Evolutionary conservation across 2,797 vertebrate genomes (phyloP).

Genomic region (Helicolenus hilgendorfi): DNA sequence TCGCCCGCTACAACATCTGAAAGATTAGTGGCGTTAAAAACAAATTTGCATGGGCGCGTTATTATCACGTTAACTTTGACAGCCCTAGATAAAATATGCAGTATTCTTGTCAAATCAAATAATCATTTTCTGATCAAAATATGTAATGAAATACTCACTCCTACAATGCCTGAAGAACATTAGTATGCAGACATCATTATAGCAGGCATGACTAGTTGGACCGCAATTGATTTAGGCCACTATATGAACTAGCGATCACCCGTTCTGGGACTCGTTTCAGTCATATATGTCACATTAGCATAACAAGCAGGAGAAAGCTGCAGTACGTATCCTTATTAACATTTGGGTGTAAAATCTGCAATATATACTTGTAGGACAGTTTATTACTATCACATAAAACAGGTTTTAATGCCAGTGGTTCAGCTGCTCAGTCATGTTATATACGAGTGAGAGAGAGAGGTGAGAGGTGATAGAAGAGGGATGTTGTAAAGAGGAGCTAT

Average conservation of each 20-base stretch:
- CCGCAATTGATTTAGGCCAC: constrained; percentile 30
- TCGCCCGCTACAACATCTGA: fast-evolving
- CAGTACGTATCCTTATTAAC: constrained; percentile 48
- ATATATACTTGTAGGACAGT: constrained; percentile 20
- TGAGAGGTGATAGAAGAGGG: background rate
- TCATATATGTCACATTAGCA: constrained; percentile 70
- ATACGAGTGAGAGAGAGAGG: background rate
- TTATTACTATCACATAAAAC: constrained; percentile 61
- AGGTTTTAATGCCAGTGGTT: constrained; percentile 45
- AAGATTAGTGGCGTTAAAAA: no score
- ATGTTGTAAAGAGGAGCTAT: constrained; percentile 6
- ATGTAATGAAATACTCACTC: constrained; percentile 1
- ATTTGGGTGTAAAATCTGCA: constrained; percentile 45
- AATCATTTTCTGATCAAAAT: background rate
- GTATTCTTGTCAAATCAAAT: background rate
- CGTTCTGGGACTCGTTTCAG: constrained; percentile 25
- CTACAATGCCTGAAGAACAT: background rate
- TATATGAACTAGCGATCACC: background rate
- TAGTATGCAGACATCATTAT: constrained; percentile 20
- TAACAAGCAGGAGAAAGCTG: constrained; percentile 46
- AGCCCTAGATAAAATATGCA: background rate
- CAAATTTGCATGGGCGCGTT: fast-evolving
- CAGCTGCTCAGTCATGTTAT: constrained; percentile 13
- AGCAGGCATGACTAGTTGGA: background rate
- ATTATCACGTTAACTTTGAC: no score